phyloP scores from a whole-genome alignment of 92 coral and sea anemone genomes.

The Metridium senile region DNA sequence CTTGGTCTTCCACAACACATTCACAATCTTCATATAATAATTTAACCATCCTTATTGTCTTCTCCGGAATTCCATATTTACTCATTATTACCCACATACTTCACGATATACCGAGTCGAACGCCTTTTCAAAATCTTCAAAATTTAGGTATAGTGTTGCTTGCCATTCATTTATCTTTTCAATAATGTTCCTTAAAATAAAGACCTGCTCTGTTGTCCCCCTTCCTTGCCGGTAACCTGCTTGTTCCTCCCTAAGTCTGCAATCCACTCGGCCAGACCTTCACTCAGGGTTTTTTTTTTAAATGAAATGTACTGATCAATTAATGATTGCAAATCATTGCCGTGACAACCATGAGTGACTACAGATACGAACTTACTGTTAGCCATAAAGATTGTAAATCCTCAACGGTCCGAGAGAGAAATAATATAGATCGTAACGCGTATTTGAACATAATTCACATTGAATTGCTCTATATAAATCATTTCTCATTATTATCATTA shows the following conservation, averaged over 20 bases:
- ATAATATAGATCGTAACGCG: too few species aligned
- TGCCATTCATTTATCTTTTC: slow-evolving; percentile 7
- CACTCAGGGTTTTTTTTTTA: too few species aligned
- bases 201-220: slow-evolving; percentile 10
- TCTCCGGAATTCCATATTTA: slow-evolving; percentile 31
- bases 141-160: slow-evolving; percentile 6
- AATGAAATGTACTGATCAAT: too few species aligned
- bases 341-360: too few species aligned
- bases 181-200: not conserved
- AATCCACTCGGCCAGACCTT: too few species aligned
- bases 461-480: too few species aligned
- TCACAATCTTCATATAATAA: slow-evolving; percentile 13
- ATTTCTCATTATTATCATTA: too few species aligned
- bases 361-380: too few species aligned
- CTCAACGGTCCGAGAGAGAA: too few species aligned
- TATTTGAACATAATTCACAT: too few species aligned
- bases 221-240: slow-evolving; percentile 2
- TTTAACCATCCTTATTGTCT: slow-evolving; percentile 18
- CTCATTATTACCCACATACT: slow-evolving; percentile 24
- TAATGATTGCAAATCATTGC: too few species aligned
- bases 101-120: not conserved
- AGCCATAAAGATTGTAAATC: too few species aligned
- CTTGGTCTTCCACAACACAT: slow-evolving; percentile 36
- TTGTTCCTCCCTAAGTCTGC: not conserved
- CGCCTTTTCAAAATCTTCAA: slow-evolving; percentile 1